Conservation (phyloP, 2,888 invertebrate species). For the Eumerus sabulonum region DNA sequence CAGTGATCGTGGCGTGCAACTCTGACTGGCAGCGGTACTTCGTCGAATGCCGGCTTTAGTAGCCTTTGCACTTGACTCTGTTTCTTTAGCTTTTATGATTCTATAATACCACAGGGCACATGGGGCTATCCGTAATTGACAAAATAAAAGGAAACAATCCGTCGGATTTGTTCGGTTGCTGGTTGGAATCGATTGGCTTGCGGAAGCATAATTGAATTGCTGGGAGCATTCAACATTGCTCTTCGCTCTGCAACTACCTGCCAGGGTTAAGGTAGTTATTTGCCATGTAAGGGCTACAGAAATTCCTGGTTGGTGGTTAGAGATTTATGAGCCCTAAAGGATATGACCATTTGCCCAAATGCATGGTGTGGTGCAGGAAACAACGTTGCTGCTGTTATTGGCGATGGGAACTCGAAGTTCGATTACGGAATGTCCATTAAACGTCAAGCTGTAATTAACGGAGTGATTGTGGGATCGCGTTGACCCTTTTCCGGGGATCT, state of each 20-base stretch:
- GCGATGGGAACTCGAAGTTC: not conserved
- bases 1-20: slow-evolving; percentile 8
- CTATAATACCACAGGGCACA: slow-evolving; percentile 7
- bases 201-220: not conserved
- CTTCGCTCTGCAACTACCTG: not conserved
- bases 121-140: slow-evolving; percentile 34
- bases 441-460: slow-evolving; percentile 9
- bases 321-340: slow-evolving; percentile 15
- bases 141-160: slow-evolving; percentile 35
- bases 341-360: not conserved
- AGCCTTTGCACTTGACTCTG: slow-evolving; percentile 47
- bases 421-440: slow-evolving; percentile 14
- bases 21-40: not conserved
- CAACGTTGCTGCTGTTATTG: not conserved
- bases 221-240: not conserved
- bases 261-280: not conserved
- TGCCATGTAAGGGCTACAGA: not conserved
- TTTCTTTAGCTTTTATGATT: slow-evolving; percentile 38
- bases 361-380: too few species aligned
- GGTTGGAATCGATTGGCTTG: not conserved
- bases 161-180: slow-evolving; percentile 52
- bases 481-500: slow-evolving; percentile 12
- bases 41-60: too few species aligned
- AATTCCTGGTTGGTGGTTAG: not conserved
- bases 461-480: slow-evolving; percentile 9